A percentile compares a stretch with the other conserved stretches of the same genome.
phyloP scores from a whole-genome alignment of 2,888 invertebrate genomes.

The Crematogaster levior region DNA sequence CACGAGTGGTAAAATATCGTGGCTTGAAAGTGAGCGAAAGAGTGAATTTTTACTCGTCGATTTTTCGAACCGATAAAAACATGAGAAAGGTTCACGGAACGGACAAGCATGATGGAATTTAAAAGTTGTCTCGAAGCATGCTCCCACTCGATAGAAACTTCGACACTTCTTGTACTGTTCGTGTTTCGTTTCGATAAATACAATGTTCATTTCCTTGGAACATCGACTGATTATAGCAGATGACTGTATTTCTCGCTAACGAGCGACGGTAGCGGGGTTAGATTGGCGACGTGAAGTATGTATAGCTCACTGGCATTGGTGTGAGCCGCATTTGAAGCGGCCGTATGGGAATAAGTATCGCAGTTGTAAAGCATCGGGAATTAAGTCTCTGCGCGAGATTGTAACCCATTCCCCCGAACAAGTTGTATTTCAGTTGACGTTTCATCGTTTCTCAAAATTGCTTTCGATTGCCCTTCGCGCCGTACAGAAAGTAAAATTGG shows the following conservation, averaged over 20 bases:
- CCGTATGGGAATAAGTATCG: background rate
- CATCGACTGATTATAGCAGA: constrained; percentile 12
- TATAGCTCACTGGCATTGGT: background rate
- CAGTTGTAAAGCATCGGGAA: constrained; percentile 21
- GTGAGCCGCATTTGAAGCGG: constrained; percentile 21
- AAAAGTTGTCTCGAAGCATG: background rate
- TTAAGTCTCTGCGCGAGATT: constrained; percentile 12
- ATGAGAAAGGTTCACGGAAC: background rate
- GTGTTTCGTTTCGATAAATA: constrained; percentile 28
- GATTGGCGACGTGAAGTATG: background rate
- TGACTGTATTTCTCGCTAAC: constrained; percentile 9
- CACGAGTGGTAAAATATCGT: background rate
- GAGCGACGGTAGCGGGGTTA: background rate
- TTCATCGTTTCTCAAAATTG: constrained; percentile 5
- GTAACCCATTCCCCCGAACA: background rate
- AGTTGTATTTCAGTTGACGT: background rate
- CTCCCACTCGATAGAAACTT: constrained; percentile 26
- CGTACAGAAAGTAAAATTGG: background rate
- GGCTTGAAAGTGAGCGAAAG: background rate
- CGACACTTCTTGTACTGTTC: background rate
- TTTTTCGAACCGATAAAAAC: constrained; percentile 29
- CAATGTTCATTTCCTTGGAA: background rate
- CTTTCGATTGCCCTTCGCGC: background rate
- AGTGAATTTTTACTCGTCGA: background rate
- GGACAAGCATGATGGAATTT: constrained; percentile 33